Evolutionary conservation across 2,888 invertebrate genomes (phyloP).

Genomic region (Lydus trimaculatus): DNA sequence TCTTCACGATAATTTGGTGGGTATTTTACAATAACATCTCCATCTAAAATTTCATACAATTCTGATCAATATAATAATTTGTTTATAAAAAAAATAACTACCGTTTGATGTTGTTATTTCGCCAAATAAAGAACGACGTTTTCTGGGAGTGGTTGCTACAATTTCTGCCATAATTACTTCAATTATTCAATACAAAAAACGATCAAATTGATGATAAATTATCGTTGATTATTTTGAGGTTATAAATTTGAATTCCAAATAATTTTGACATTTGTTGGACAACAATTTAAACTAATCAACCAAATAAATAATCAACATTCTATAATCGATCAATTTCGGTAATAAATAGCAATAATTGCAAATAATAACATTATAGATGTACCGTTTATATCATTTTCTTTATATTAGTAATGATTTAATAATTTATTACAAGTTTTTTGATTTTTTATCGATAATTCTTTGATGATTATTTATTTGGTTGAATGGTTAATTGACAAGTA

Average conservation of each 20-base stretch:
- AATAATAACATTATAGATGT: background rate
- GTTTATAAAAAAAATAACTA: background rate
- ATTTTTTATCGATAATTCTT: background rate
- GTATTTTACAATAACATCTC: no score
- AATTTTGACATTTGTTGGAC: background rate
- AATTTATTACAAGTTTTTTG: background rate
- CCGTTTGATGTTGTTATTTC: background rate
- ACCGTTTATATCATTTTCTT: background rate
- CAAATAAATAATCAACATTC: background rate
- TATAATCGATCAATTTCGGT: background rate
- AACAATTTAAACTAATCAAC: background rate
- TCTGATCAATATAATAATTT: no score
- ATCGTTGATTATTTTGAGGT: background rate
- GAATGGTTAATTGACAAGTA: background rate
- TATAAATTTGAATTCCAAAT: background rate
- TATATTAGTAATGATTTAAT: background rate
- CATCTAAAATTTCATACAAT: no score
- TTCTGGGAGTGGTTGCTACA: background rate
- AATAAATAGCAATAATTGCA: background rate
- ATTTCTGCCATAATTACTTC: background rate
- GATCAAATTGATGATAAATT: no score
- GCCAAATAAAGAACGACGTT: background rate
- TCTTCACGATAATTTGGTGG: no score
- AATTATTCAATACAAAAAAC: no score
- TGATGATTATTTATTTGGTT: background rate